Percentiles rank a stretch among this genome's conserved stretches.
Conservation (phyloP, 2,888 invertebrate genomes). For the Cataglyphis cursor region DNA sequence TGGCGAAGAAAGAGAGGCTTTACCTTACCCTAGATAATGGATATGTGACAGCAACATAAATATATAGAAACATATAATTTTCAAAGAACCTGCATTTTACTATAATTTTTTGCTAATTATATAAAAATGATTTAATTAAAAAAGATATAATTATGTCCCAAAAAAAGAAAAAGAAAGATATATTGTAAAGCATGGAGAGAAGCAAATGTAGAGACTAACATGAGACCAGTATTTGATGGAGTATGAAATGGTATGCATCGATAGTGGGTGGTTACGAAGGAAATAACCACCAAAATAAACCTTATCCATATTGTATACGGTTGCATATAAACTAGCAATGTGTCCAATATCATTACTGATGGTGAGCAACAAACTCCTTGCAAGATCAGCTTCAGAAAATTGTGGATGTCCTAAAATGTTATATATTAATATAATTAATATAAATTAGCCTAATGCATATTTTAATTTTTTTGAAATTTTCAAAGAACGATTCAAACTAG, state of each 20-base stretch:
- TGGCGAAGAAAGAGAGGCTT: constrained; percentile 90
- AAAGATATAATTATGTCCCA: background rate
- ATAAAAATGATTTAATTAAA: constrained; percentile 4
- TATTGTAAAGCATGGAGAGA: constrained; percentile 8
- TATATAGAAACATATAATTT: constrained; percentile 9
- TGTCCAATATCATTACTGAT: constrained; percentile 92
- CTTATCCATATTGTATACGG: constrained; percentile 88
- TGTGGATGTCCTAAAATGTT: constrained; percentile 77
- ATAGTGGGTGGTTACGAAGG: constrained; percentile 90
- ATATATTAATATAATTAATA: constrained; percentile 33
- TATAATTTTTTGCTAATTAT: constrained; percentile 3
- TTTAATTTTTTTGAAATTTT: background rate
- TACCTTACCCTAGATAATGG: constrained; percentile 87
- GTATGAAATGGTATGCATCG: constrained; percentile 91
- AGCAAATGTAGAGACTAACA: constrained; percentile 68
- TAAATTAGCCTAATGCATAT: background rate
- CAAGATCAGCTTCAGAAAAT: constrained; percentile 89
- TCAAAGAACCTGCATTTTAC: background rate
- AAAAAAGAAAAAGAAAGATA: constrained; percentile 2
- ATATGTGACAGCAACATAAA: constrained; percentile 37
- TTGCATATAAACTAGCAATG: constrained; percentile 90
- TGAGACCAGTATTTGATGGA: constrained; percentile 91
- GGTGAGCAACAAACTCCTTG: constrained; percentile 89
- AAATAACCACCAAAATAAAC: constrained; percentile 92
- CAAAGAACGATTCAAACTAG: background rate